phyloP scores from a whole-genome alignment of 2,797 vertebrate species.

The Carduelis carduelis region DNA sequence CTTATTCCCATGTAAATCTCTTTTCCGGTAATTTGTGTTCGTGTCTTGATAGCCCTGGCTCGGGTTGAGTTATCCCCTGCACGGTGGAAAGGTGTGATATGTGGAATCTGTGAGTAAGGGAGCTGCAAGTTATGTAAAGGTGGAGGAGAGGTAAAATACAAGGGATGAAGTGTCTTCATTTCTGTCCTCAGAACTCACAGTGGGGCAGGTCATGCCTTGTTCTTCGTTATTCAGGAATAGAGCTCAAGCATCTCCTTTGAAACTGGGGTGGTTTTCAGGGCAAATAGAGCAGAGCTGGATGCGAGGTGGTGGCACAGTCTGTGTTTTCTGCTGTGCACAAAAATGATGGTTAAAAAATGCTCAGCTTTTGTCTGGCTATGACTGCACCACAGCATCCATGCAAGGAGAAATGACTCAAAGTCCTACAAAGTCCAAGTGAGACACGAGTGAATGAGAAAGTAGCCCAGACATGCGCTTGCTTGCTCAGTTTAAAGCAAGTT shows the following conservation, averaged over 20 bases:
- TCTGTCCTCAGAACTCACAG: accelerated
- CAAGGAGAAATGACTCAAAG: not conserved
- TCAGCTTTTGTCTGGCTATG: not conserved
- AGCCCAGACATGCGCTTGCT: not conserved
- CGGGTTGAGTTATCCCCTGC: not conserved
- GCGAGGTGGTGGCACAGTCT: not conserved
- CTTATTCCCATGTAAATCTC: not conserved
- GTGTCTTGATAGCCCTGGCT: not conserved
- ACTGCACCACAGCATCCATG: not conserved
- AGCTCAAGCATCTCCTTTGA: not conserved
- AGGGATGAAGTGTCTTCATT: not conserved
- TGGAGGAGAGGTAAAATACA: not conserved
- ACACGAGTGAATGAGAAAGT: not conserved
- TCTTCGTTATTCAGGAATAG: accelerated
- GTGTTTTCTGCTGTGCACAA: not conserved
- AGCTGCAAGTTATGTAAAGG: not conserved
- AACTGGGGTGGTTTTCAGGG: not conserved
- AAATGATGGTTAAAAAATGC: not conserved
- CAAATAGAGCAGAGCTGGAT: not conserved
- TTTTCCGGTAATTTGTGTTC: not conserved
- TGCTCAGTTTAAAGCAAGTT: not conserved
- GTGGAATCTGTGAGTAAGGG: accelerated
- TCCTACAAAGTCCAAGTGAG: not conserved
- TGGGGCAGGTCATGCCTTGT: accelerated
- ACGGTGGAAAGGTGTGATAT: accelerated